phyloP scores from a whole-genome alignment of 2,888 invertebrate genomes.

The Plebejus anna region DNA sequence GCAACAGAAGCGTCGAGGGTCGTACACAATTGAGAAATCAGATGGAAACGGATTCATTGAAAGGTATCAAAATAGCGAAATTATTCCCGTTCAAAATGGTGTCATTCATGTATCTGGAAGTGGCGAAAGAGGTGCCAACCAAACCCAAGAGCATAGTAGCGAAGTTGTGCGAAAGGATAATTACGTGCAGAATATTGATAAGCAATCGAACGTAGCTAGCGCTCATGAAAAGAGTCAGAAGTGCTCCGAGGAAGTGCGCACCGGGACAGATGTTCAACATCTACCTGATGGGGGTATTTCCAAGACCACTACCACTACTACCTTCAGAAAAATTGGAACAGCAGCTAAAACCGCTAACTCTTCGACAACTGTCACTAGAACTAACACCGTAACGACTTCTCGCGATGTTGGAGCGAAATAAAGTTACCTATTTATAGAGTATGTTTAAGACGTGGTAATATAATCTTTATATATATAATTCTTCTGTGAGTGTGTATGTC shows the following conservation, averaged over 20 bases:
- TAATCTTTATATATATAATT: not conserved
- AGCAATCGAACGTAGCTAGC: constrained; percentile 53
- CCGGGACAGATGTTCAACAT: constrained; percentile 63
- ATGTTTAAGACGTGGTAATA: not conserved
- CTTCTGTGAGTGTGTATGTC: too few species aligned
- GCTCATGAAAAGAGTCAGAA: constrained; percentile 61
- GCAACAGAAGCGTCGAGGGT: constrained; percentile 61
- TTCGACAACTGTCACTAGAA: constrained; percentile 57
- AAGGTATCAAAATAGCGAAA: constrained; percentile 59
- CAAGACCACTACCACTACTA: constrained; percentile 69
- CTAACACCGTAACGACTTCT: constrained; percentile 63
- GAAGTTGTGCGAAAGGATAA: constrained; percentile 58
- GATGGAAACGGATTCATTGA: constrained; percentile 58
- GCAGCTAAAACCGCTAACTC: constrained; percentile 63
- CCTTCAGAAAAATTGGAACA: constrained; percentile 62
- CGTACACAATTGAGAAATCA: constrained; percentile 67
- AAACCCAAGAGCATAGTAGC: constrained; percentile 51
- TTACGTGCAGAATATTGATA: constrained; percentile 59
- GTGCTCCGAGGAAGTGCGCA: constrained; percentile 60
- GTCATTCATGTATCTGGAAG: constrained; percentile 52
- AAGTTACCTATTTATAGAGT: constrained; percentile 34
- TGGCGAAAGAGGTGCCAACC: constrained; percentile 55
- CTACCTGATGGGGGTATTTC: constrained; percentile 64
- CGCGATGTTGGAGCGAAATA: constrained; percentile 70
- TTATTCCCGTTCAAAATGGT: constrained; percentile 64